Percentiles rank a stretch among this genome's conserved stretches.
Evolutionary conservation across 2,797 vertebrate species (phyloP).

Genomic region (Lithobates sylvaticus): DNA sequence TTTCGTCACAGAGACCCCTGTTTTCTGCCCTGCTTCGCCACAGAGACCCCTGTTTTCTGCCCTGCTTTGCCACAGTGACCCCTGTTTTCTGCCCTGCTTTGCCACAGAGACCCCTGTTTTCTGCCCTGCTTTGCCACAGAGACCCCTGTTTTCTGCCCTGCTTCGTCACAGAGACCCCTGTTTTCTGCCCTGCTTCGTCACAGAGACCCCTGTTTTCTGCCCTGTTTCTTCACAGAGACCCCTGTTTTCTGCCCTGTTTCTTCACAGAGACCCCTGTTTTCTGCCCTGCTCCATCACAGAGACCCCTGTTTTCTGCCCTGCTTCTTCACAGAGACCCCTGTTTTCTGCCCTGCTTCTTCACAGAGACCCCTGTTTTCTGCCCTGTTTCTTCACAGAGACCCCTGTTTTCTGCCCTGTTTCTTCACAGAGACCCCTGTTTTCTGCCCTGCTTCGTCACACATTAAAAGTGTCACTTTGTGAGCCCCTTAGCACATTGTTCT

Average conservation of each 20-base stretch:
- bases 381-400: background rate
- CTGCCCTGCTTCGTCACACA: constrained; percentile 3
- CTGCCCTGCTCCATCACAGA: background rate
- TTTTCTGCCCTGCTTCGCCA: background rate
- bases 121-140: background rate
- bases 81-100: background rate
- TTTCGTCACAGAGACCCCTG: background rate
- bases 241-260: background rate
- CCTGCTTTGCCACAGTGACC: background rate
- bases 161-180: background rate
- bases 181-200: background rate
- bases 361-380: background rate
- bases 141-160: background rate
- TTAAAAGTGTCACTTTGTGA: background rate
- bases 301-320: background rate
- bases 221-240: background rate
- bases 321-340: background rate
- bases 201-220: background rate
- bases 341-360: background rate
- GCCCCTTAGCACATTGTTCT: background rate
- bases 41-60: background rate
- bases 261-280: background rate
- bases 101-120: background rate
- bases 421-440: no score
- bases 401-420: background rate